Conservation (phyloP, 1,140 invertebrate species). For the Cryptotermes secundus region DNA sequence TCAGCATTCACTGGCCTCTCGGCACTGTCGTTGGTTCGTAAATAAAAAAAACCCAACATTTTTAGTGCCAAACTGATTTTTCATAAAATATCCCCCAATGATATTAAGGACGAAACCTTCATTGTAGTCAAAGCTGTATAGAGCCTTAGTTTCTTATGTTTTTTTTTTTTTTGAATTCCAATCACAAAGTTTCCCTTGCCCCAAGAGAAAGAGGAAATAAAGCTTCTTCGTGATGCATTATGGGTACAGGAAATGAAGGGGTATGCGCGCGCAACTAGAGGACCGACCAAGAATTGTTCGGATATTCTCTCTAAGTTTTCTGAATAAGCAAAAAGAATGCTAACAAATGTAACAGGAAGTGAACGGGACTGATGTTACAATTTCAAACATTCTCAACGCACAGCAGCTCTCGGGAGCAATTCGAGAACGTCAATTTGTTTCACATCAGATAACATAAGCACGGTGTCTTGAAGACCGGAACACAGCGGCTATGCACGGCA, state of each 20-base stretch:
- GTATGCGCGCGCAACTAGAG: neutral
- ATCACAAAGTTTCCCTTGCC: neutral
- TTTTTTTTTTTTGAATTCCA: neutral
- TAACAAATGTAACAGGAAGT: neutral
- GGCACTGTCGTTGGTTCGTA: no score
- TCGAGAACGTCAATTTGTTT: no score
- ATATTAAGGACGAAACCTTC: neutral
- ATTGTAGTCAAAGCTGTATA: neutral
- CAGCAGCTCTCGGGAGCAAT: no score
- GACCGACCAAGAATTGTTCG: neutral
- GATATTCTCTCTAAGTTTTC: neutral
- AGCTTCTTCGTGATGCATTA: constrained; percentile 7
- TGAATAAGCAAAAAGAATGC: neutral
- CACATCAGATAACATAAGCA: no score
- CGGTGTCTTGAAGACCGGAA: no score
- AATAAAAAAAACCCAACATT: no score
- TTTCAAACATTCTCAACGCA: no score
- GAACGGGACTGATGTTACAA: neutral
- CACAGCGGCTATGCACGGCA: no score
- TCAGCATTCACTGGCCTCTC: no score
- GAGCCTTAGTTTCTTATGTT: neutral
- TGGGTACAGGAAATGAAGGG: constrained; percentile 10
- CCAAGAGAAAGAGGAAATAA: neutral
- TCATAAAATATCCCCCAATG: no score
- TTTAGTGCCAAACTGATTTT: no score